Percentiles rank a stretch among this genome's conserved stretches.
phyloP scores from a whole-genome alignment of 2,797 vertebrate species.

The Gobionotothen gibberifrons region DNA sequence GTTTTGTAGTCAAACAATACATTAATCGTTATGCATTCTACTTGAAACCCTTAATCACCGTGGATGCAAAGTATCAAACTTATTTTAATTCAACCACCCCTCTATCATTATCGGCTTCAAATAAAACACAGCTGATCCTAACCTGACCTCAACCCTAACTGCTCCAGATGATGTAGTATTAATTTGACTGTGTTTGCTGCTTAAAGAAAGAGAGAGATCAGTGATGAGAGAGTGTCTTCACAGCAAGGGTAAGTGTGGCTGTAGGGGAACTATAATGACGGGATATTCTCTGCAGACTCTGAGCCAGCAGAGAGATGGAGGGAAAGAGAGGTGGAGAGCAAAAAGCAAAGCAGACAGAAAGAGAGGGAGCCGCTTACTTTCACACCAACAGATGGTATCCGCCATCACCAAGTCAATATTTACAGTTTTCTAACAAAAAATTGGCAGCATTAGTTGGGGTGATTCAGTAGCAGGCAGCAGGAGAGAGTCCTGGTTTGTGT shows the following conservation, averaged over 20 bases:
- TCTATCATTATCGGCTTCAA: constrained; percentile 12
- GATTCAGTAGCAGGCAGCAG: constrained; percentile 37
- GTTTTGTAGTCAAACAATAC: not conserved
- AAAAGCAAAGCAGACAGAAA: constrained; percentile 28
- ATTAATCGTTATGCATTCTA: not conserved
- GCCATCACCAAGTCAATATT: constrained; percentile 75
- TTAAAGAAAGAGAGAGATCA: constrained; percentile 43
- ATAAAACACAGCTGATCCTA: constrained; percentile 25
- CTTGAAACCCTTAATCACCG: constrained; percentile 9
- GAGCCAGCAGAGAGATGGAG: constrained; percentile 25
- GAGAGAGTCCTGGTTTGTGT: constrained; percentile 54
- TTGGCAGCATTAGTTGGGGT: constrained; percentile 56
- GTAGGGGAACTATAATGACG: constrained; percentile 59
- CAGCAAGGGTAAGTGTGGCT: constrained; percentile 68
- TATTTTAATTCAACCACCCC: constrained; percentile 14
- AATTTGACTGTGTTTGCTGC: constrained; percentile 32
- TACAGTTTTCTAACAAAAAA: constrained; percentile 64
- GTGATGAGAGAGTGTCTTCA: constrained; percentile 52
- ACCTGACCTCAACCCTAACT: not conserved
- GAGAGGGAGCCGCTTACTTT: constrained; percentile 46
- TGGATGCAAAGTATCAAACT: constrained; percentile 1
- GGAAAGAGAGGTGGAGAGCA: constrained; percentile 12
- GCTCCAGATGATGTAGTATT: constrained; percentile 35
- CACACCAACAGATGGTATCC: constrained; percentile 69
- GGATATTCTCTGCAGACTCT: constrained; percentile 64